A percentile compares a stretch with the other conserved stretches of the same genome.
These are phyloP conservation scores for Hyaena hyaena DNA, from an alignment of 2,113 vertebrate genomes.

Conservation along the genomic window DNA sequence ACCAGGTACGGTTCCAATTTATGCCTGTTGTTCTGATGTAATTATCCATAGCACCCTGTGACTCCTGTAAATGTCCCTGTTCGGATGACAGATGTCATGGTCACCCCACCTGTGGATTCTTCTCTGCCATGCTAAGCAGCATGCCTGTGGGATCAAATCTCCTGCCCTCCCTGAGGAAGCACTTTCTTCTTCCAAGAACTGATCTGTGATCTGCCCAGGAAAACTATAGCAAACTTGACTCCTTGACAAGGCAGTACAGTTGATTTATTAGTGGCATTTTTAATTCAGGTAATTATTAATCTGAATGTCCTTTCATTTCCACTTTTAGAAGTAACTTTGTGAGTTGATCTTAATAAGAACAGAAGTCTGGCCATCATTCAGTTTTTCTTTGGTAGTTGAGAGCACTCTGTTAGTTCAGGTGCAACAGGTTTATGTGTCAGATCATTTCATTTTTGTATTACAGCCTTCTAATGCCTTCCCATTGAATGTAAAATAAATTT, in stretches of 20 bases:
- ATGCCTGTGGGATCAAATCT: neutral
- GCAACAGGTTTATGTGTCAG: neutral
- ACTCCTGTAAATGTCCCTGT: neutral
- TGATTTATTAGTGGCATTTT: neutral
- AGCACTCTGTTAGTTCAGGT: neutral
- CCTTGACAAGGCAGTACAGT: neutral
- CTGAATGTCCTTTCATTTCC: neutral
- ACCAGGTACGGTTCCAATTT: neutral
- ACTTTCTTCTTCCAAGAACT: neutral
- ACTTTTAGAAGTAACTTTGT: neutral
- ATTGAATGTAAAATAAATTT: neutral
- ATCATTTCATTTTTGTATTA: neutral
- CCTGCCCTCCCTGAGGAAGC: neutral
- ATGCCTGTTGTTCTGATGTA: neutral
- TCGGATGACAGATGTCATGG: neutral
- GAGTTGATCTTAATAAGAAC: neutral
- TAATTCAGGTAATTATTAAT: neutral
- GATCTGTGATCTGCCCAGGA: neutral
- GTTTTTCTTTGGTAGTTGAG: neutral
- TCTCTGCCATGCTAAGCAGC: neutral
- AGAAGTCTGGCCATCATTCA: neutral
- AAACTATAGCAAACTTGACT: neutral
- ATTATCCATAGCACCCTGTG: neutral
- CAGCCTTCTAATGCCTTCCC: neutral
- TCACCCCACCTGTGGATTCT: neutral